Conservation (phyloP, 92 coral and sea anemone species). For the Porites rus region DNA sequence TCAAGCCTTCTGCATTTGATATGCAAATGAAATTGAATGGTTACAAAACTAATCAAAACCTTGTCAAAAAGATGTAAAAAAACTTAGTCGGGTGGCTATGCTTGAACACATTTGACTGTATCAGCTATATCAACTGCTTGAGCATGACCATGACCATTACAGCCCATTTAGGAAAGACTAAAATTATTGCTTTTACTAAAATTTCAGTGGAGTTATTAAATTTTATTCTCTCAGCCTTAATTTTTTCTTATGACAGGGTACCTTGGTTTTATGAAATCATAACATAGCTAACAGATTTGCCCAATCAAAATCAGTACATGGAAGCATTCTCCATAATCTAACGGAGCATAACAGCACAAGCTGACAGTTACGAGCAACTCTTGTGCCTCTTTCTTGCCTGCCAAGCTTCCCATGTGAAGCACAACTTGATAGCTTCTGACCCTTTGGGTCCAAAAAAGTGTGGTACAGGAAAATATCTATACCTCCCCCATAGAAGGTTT, state of each 20-base stretch:
- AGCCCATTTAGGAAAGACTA: conserved; percentile 7
- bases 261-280: conserved; percentile 8
- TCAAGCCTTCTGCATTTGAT: conserved; percentile 13
- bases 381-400: background rate
- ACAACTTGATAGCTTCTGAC: conserved; percentile 2
- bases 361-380: conserved; percentile 11
- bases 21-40: conserved; percentile 9
- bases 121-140: conserved; percentile 6
- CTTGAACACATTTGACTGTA: conserved; percentile 1
- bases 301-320: conserved; percentile 11
- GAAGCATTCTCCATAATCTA: conserved; percentile 3
- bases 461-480: background rate
- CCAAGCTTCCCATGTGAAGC: conserved; percentile 10
- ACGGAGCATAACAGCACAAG: conserved; percentile 5
- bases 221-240: background rate
- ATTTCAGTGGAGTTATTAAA: conserved; percentile 5
- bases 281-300: conserved; percentile 10
- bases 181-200: background rate
- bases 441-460: background rate
- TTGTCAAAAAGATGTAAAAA: background rate
- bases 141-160: conserved; percentile 1
- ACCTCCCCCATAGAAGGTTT: conserved; percentile 12
- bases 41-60: conserved; percentile 11
- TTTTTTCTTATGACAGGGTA: conserved; percentile 1
- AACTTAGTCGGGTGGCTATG: background rate